Evolutionary conservation across 2,888 invertebrate species (phyloP).

Genomic region (Boloria euphrosyne): DNA sequence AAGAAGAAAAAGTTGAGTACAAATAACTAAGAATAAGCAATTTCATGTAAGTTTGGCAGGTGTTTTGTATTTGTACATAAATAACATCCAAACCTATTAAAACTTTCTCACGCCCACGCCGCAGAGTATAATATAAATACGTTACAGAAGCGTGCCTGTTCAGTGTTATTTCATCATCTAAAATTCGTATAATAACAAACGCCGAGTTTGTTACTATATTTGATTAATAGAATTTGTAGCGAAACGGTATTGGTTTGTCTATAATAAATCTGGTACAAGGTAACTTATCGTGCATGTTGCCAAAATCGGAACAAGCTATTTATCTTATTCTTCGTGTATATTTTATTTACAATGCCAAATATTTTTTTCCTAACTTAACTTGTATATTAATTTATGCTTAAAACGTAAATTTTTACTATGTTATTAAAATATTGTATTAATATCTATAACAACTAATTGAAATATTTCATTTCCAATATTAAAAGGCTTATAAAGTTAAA

Average conservation of each 20-base stretch:
- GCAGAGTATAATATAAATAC: constrained; percentile 51
- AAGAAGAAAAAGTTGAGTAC: too few relatives aligned
- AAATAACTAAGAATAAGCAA: constrained; percentile 43
- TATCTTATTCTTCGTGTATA: constrained; percentile 13
- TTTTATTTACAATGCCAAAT: constrained; percentile 10
- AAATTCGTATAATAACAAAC: constrained; percentile 47
- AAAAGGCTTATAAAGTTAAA: too few relatives aligned
- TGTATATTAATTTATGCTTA: background rate
- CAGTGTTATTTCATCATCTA: constrained; percentile 52
- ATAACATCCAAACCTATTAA: constrained; percentile 59
- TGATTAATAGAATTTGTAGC: constrained; percentile 28
- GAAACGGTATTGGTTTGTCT: constrained; percentile 19
- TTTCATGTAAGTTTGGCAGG: constrained; percentile 50
- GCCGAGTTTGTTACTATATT: constrained; percentile 25
- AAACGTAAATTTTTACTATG: too few relatives aligned
- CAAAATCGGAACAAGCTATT: constrained; percentile 21
- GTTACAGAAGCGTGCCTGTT: constrained; percentile 51
- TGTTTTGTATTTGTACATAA: constrained; percentile 58
- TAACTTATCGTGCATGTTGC: constrained; percentile 15
- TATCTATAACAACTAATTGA: too few relatives aligned
- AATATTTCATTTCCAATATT: too few relatives aligned
- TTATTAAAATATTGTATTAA: too few relatives aligned
- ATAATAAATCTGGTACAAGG: constrained; percentile 24
- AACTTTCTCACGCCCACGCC: constrained; percentile 64
- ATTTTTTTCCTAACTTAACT: constrained; percentile 3